Evolutionary conservation across 1,140 invertebrate species (phyloP).

Genomic region (Paraescarpia echinospica): DNA sequence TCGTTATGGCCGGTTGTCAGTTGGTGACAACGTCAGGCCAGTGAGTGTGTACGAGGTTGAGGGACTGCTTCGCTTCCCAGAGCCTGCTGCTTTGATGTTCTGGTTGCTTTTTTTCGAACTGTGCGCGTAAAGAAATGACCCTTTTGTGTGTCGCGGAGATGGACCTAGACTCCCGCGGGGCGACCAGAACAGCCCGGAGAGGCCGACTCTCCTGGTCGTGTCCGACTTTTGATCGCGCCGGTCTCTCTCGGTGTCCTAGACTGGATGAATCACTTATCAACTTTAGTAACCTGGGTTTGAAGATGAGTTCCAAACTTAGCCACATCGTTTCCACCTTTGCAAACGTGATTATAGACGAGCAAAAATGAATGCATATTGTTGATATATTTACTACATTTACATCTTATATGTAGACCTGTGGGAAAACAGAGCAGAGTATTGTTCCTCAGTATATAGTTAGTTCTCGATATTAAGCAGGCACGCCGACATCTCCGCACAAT

Average conservation of each 20-base stretch:
- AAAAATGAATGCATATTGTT: neutral
- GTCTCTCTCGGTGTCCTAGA: too few species aligned
- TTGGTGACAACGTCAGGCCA: neutral
- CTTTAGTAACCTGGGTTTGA: neutral
- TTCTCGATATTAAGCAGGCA: too few species aligned
- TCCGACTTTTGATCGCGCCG: neutral
- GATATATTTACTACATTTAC: too few species aligned
- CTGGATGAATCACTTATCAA: too few species aligned
- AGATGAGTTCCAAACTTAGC: neutral
- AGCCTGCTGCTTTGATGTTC: neutral
- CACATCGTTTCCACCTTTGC: neutral
- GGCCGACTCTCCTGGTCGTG: too few species aligned
- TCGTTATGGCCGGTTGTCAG: neutral
- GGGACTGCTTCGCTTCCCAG: neutral
- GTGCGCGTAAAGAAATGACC: neutral
- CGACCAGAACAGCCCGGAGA: too few species aligned
- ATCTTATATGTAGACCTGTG: too few species aligned
- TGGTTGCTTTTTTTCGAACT: too few species aligned
- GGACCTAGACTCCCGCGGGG: neutral
- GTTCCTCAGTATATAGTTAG: too few species aligned
- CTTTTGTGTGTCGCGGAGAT: neutral
- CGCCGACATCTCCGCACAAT: neutral
- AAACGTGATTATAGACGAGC: neutral
- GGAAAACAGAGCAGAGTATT: too few species aligned
- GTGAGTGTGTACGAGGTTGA: neutral